Conservation (phyloP, 2,113 vertebrate genomes). For the Atherinomorus stipes region DNA sequence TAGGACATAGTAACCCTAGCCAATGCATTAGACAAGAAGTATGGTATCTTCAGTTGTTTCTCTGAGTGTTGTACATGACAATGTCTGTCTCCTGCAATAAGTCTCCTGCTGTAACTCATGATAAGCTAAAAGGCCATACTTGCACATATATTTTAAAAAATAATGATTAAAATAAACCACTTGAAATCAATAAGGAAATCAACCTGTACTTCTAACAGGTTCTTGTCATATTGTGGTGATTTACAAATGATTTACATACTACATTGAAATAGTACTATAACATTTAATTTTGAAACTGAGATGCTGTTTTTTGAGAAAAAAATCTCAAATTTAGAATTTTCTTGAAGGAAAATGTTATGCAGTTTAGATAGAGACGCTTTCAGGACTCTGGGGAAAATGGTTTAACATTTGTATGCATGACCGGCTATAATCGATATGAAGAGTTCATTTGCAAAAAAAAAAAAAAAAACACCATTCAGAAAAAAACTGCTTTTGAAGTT, state of each 20-base stretch:
- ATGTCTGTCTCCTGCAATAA: slow-evolving; percentile 86
- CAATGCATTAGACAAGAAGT: slow-evolving; percentile 87
- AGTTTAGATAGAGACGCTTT: no score
- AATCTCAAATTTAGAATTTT: no score
- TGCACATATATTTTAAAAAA: slow-evolving; percentile 56
- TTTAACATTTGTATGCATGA: no score
- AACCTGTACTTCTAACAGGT: not conserved
- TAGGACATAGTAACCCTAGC: slow-evolving; percentile 57
- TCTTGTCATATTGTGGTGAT: not conserved
- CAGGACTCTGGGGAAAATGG: no score
- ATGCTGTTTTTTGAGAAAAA: not conserved
- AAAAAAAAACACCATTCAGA: no score
- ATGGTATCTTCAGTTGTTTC: slow-evolving; percentile 99
- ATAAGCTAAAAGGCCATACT: slow-evolving; percentile 89
- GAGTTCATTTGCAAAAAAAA: no score
- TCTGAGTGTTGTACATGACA: slow-evolving; percentile 91
- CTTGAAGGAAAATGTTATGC: no score
- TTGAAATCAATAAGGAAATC: not conserved
- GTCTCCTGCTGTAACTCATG: slow-evolving; percentile 93
- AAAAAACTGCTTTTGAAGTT: no score
- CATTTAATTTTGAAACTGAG: not conserved
- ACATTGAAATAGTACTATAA: not conserved
- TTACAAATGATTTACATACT: not conserved
- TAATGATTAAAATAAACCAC: not conserved
- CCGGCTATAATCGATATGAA: no score